phyloP scores from a whole-genome alignment of 1,140 invertebrate species.

The Drosophila parvula region DNA sequence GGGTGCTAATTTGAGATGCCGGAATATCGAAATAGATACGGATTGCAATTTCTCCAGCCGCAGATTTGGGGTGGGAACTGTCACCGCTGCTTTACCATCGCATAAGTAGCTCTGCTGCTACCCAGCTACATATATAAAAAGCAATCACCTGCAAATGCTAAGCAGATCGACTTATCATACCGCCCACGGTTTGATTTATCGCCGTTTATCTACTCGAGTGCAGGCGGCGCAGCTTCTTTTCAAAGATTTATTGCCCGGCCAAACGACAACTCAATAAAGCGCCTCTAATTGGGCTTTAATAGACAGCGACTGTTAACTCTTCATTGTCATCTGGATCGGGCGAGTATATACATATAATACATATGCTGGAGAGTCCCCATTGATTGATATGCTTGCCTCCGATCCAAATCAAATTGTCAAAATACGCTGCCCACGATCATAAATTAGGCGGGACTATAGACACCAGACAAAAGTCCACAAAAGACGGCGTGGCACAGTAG shows the following conservation, averaged over 20 bases:
- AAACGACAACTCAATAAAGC: slow-evolving; percentile 60
- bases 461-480: slow-evolving; percentile 32
- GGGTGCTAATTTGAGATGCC: slow-evolving; percentile 43
- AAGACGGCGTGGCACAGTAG: slow-evolving; percentile 66
- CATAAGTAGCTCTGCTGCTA: slow-evolving; percentile 24
- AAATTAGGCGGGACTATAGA: slow-evolving; percentile 54
- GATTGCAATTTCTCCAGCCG: slow-evolving; percentile 45
- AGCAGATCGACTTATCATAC: slow-evolving; percentile 50
- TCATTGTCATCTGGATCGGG: slow-evolving; percentile 46
- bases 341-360: slow-evolving; percentile 13
- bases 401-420: slow-evolving; percentile 75
- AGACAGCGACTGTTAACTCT: slow-evolving; percentile 53
- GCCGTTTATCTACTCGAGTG: slow-evolving; percentile 52
- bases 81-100: slow-evolving; percentile 6
- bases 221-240: slow-evolving; percentile 18
- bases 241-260: slow-evolving; percentile 56
- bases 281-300: slow-evolving; percentile 74
- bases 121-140: not conserved
- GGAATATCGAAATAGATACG: slow-evolving; percentile 36
- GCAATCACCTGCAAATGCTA: slow-evolving; percentile 50
- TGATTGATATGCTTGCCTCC: slow-evolving; percentile 66
- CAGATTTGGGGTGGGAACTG: slow-evolving; percentile 35
- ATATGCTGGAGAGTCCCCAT: slow-evolving; percentile 13
- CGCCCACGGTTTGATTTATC: slow-evolving; percentile 52
- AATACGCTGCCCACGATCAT: slow-evolving; percentile 61